These are phyloP conservation scores for Columba janthina DNA, from an alignment of 2,113 vertebrate genomes.

Conservation along the genomic window DNA sequence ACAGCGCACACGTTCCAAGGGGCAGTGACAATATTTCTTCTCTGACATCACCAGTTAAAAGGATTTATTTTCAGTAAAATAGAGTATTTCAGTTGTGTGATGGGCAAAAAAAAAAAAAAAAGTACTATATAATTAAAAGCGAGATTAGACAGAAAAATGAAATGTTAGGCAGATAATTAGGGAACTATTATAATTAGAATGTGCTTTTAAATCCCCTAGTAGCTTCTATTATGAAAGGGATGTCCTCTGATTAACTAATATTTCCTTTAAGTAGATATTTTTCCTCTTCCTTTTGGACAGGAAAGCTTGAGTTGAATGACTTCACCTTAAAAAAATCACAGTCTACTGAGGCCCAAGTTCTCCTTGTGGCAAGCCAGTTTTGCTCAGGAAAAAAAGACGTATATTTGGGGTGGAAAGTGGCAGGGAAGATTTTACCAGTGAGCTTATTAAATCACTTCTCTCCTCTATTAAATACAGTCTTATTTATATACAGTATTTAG, in stretches of 20 bases:
- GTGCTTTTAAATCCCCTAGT: constrained; percentile 74
- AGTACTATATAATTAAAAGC: constrained; percentile 76
- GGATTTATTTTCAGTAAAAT: constrained; percentile 71
- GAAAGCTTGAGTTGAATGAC: constrained; percentile 52
- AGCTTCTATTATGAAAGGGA: constrained; percentile 66
- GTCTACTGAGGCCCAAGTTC: not conserved
- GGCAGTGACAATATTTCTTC: constrained; percentile 31
- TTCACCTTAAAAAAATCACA: constrained; percentile 41
- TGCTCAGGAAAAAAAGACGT: not conserved
- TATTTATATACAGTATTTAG: constrained; percentile 43
- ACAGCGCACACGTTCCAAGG: constrained; percentile 9
- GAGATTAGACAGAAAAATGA: constrained; percentile 78
- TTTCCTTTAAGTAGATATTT: constrained; percentile 68
- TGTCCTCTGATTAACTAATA: constrained; percentile 72
- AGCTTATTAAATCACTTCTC: constrained; percentile 26
- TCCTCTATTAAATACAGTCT: constrained; percentile 1
- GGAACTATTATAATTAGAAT: constrained; percentile 75
- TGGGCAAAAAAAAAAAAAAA: constrained; percentile 57
- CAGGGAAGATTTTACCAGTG: not conserved
- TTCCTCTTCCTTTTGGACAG: constrained; percentile 58
- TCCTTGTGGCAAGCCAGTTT: not conserved
- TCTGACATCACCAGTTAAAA: constrained; percentile 67
- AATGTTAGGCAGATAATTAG: constrained; percentile 78
- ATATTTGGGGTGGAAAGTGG: not conserved
- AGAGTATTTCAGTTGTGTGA: constrained; percentile 59